Evolutionary conservation across 2,888 invertebrate genomes (phyloP), one percentile per base, ranked within the genome.

Genomic region (Ichneumoninae sp.): DNA sequence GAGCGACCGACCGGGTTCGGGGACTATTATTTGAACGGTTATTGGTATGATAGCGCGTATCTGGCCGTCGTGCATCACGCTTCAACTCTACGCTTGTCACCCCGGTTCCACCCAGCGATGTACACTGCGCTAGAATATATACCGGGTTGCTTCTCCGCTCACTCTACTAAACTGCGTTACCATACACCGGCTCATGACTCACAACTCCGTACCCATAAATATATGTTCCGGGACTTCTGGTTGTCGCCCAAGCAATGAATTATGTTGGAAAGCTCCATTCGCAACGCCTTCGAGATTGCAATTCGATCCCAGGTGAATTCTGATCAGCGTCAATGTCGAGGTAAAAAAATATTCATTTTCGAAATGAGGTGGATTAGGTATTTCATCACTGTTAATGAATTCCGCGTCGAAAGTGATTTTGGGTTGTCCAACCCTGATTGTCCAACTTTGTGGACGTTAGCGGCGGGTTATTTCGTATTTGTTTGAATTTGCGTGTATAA

Each of bases 11-110:
- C 87, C 84, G 57, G 66, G 88, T 88, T 90, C 88, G 89, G 87
- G 89, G 88, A 89, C 91, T 91, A 92, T 92, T 92, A 92, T 91
- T 91, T 88, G 91, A 92, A 92, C 90, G 91, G 92, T 92, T 92
- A 92, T 92, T 92, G 92, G 91, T 89, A 90, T 88, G 92, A 92
- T 92, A 92, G 89, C 92, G 91, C 91, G 89, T 92, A 92, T 92
- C 92, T 90, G 84, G 66, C 79, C 87, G 87, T 86, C 91, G 91
- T 92, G 91, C 90, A 91, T 92, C 92, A 92, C 91, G 86, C 87
- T 88, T 89, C 91, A 89, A 92, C 92, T 92, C 91, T 89, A 91
- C 92, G 90, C 89, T 91, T 92, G 92, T 92, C 92, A 91, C 77
- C 89, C 89, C 88, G 89, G 90, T 90, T 91, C 88, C 66, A 69